Evolutionary conservation across 2,113 vertebrate genomes (phyloP), one percentile per base, ranked within the genome.

Genomic region (Dinomys branickii): DNA sequence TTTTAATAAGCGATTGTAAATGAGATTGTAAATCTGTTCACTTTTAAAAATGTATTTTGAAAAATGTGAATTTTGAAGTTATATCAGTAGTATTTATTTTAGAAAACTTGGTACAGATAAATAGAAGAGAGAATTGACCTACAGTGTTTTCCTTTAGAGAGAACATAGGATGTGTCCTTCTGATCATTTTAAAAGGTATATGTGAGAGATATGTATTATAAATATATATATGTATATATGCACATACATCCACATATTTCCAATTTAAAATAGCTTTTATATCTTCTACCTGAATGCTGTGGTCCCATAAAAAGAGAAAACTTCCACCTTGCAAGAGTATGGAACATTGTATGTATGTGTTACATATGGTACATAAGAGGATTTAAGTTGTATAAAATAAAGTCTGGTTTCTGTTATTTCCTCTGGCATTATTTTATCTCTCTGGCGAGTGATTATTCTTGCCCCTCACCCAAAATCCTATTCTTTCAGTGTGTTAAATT

Each of bases 1-100:
- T 93, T 93, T 95, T 82, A n/a, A n/a, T n/a, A n/a, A n/a, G n/a
- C n/a, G n/a, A n/a, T 77, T 90, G 38, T 56, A 52, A 30, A 58
- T 90, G 50, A 28, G 90, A 5, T 83, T 67, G 54, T 83, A 41
- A 77, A 63, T 90, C 77, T 81, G 12, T 67, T 94, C 59, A 54
- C 28, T 93, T 93, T 90, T 5, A 54, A 85, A 86, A 67, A 65
- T 58, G 20, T 0, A 0, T 91, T 90, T 87, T 82, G 50, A 85
- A 85, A 67, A 86, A 84, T 50, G 54, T 63, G 44, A 0, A 1
- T 91, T 88, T 87, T 82, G 44, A 88, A 85, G 75, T 69, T 61
- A 80, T 89, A 1, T 78, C 85, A 78, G 30, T 92, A 85, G 52
- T 91, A 14, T 78, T 81, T 85, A n/a, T 80, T 91, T 44, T 90